phyloP scores from a whole-genome alignment of 2,113 vertebrate species.

The Rhinichthys klamathensis region DNA sequence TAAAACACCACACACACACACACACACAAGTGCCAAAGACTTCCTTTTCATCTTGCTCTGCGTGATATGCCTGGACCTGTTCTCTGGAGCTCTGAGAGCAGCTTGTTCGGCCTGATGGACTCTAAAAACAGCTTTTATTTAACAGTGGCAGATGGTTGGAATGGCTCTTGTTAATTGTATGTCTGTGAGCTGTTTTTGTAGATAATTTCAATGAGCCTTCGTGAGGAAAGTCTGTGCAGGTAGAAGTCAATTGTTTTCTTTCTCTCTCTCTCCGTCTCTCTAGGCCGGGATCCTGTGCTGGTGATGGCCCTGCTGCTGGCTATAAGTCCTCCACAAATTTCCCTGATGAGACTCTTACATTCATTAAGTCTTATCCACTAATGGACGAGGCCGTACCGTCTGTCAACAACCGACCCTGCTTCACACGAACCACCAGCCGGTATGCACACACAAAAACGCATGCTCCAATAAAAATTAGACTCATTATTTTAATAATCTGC shows the following conservation, averaged over 20 bases:
- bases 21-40: not conserved
- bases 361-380: slow-evolving; percentile 94
- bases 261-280: not conserved
- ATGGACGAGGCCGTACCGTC: slow-evolving; percentile 87
- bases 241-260: not conserved
- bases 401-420: slow-evolving; percentile 82
- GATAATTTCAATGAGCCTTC: not conserved
- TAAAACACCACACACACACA: not conserved
- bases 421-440: slow-evolving; percentile 88
- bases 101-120: slow-evolving; percentile 10
- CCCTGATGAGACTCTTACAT: slow-evolving; percentile 88
- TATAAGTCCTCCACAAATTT: slow-evolving; percentile 85
- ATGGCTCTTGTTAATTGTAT: slow-evolving; percentile 40
- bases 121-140: slow-evolving; percentile 44
- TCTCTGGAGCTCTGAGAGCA: slow-evolving; percentile 10
- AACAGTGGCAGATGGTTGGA: slow-evolving; percentile 34
- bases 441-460: slow-evolving; percentile 55
- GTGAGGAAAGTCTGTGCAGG: not conserved
- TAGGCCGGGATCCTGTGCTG: slow-evolving; percentile 91
- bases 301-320: slow-evolving; percentile 76
- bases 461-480: slow-evolving; percentile 24
- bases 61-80: not conserved
- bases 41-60: slow-evolving; percentile 16
- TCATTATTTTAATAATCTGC: slow-evolving; percentile 23
- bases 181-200: slow-evolving; percentile 20